phyloP scores from a whole-genome alignment of 2,113 vertebrate species.

The Progne subis region DNA sequence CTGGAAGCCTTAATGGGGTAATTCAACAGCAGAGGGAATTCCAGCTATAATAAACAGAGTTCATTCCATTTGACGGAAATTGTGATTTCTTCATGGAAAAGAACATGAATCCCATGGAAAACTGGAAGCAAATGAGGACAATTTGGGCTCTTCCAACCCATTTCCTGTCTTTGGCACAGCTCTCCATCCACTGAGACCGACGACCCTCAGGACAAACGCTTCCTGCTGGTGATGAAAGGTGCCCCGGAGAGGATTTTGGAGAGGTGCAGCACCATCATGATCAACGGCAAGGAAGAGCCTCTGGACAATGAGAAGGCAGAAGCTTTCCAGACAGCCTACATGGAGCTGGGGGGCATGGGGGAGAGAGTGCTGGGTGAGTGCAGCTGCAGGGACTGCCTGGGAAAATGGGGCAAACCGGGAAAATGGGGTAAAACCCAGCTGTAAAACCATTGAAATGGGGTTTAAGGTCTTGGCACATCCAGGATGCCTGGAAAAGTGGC shows the following conservation, averaged over 20 bases:
- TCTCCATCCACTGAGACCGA: slow-evolving; percentile 79
- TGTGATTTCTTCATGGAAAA: background rate
- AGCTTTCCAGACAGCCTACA: slow-evolving; percentile 80
- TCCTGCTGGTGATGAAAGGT: slow-evolving; percentile 84
- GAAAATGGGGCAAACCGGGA: rapidly evolving
- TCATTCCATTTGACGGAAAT: background rate
- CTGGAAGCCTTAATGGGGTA: background rate
- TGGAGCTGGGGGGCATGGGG: slow-evolving; percentile 81
- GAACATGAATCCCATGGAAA: background rate
- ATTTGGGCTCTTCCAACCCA: background rate
- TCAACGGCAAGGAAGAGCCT: slow-evolving; percentile 75
- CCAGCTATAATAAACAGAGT: rapidly evolving
- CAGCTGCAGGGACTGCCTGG: background rate
- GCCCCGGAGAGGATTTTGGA: slow-evolving; percentile 80
- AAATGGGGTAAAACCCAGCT: background rate
- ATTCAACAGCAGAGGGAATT: background rate
- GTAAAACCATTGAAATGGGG: background rate
- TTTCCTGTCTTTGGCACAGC: slow-evolving; percentile 48
- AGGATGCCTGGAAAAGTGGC: background rate
- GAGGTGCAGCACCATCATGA: slow-evolving; percentile 80
- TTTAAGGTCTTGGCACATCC: background rate
- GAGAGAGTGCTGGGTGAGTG: slow-evolving; percentile 83
- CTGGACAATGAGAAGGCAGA: slow-evolving; percentile 66
- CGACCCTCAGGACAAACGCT: slow-evolving; percentile 66
- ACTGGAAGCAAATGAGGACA: background rate